Conservation (phyloP, 2,113 vertebrate genomes). For the Callithrix jacchus region DNA sequence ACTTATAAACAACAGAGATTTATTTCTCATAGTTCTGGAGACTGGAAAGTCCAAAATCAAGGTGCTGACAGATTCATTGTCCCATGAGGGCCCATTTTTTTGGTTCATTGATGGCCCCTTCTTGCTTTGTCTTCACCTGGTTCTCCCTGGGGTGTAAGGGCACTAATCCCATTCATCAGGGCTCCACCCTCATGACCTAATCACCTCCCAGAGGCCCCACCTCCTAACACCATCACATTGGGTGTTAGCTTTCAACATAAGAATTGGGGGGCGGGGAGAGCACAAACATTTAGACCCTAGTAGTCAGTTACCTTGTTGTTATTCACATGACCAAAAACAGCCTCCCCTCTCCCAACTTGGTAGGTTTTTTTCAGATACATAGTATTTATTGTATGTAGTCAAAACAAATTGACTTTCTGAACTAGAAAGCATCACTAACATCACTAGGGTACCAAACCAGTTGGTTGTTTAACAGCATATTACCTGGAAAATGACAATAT, state of each 20-base stretch:
- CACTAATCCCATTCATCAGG: not conserved
- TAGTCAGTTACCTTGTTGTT: not conserved
- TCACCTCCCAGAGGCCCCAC: not conserved
- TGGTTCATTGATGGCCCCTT: not conserved
- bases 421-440: not conserved
- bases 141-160: not conserved
- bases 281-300: no score
- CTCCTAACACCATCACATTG: no score
- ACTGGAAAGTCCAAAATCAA: not conserved
- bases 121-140: not conserved
- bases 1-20: not conserved
- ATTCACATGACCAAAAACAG: not conserved
- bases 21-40: not conserved
- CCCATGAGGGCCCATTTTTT: not conserved
- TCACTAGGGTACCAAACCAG: rapidly evolving
- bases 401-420: not conserved
- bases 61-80: not conserved
- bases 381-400: not conserved
- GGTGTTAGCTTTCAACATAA: not conserved
- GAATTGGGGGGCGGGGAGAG: not conserved
- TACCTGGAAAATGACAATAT: not conserved
- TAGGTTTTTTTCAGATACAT: not conserved
- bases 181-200: not conserved
- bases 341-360: not conserved
- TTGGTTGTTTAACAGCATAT: not conserved